A percentile compares a stretch with the other conserved stretches of the same genome.
These are phyloP conservation scores for Typhlichthys subterraneus DNA, from an alignment of 2,797 vertebrate species.

Conservation along the genomic window DNA sequence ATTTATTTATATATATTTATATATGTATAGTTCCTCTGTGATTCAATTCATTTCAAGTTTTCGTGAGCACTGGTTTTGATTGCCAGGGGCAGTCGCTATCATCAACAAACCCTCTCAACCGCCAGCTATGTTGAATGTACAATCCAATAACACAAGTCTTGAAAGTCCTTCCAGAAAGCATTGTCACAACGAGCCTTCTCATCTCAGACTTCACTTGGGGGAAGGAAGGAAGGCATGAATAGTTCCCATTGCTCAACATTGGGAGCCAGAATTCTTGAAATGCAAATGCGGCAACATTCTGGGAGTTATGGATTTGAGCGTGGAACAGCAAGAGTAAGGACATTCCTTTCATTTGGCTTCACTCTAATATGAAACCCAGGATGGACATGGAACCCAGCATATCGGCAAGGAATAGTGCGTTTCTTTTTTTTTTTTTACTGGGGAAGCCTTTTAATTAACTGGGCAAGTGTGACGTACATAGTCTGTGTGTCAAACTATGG, in stretches of 20 bases:
- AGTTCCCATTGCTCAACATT: slow-evolving; percentile 44
- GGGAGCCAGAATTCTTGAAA: slow-evolving; percentile 8
- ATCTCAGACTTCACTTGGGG: slow-evolving; percentile 37
- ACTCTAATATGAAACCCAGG: slow-evolving; percentile 53
- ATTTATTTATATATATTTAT: slow-evolving; percentile 60
- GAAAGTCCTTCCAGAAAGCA: slow-evolving; percentile 41
- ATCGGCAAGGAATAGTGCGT: slow-evolving; percentile 28
- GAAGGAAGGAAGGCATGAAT: slow-evolving; percentile 48
- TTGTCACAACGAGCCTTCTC: slow-evolving; percentile 44
- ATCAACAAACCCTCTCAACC: slow-evolving; percentile 42
- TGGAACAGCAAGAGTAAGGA: slow-evolving; percentile 63
- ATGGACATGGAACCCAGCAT: slow-evolving; percentile 45
- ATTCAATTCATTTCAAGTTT: slow-evolving; percentile 68
- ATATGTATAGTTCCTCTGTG: slow-evolving; percentile 66
- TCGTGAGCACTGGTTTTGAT: slow-evolving; percentile 64
- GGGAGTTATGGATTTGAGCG: slow-evolving; percentile 53
- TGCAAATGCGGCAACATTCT: slow-evolving; percentile 51
- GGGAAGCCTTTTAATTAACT: slow-evolving; percentile 32
- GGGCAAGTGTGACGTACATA: slow-evolving; percentile 43
- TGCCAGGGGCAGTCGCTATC: slow-evolving; percentile 52
- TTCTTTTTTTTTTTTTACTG: slow-evolving; percentile 15
- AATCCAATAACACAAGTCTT: slow-evolving; percentile 54
- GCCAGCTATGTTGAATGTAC: slow-evolving; percentile 56
- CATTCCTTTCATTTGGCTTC: slow-evolving; percentile 67
- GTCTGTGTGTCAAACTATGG: slow-evolving; percentile 36